These are phyloP conservation scores for Caenorhabditis sp. DNA, from an alignment of 2,888 invertebrate species.

Conservation along the genomic window DNA sequence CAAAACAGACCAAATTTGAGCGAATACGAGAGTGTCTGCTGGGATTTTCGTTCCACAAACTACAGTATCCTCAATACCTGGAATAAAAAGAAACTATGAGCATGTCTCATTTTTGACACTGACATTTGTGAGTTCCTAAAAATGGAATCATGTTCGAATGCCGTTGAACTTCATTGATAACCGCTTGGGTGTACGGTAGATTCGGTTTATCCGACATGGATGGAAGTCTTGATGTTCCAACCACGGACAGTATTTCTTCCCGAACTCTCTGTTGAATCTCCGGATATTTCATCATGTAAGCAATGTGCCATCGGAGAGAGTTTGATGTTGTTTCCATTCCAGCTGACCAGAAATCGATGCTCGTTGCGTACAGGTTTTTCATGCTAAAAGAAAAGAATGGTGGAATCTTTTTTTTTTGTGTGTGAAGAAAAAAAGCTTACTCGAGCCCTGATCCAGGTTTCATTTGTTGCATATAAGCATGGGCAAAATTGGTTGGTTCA, in stretches of 20 bases:
- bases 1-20: conserved; percentile 41
- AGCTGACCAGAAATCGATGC: conserved; percentile 53
- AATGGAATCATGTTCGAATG: conserved; percentile 42
- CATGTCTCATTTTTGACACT: not conserved
- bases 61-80: conserved; percentile 23
- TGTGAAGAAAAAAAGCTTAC: conserved; percentile 10
- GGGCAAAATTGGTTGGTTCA: conserved; percentile 46
- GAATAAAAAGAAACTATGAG: not conserved
- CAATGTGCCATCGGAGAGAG: conserved; percentile 47
- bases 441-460: conserved; percentile 4
- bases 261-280: conserved; percentile 51
- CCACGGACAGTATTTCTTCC: conserved; percentile 27
- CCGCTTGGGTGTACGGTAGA: conserved; percentile 41
- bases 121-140: conserved; percentile 15
- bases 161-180: conserved; percentile 39
- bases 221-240: conserved; percentile 36
- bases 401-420: no score
- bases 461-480: conserved; percentile 42
- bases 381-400: conserved; percentile 6
- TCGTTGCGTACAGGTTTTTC: conserved; percentile 13
- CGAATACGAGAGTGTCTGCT: conserved; percentile 21
- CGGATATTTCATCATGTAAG: conserved; percentile 44
- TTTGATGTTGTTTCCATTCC: conserved; percentile 60
- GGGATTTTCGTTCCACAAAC: conserved; percentile 23
- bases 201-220: conserved; percentile 38